Base-by-base conservation (phyloP, 2,888 invertebrate species). In the Amphipyra tragopoginis region DNA sequence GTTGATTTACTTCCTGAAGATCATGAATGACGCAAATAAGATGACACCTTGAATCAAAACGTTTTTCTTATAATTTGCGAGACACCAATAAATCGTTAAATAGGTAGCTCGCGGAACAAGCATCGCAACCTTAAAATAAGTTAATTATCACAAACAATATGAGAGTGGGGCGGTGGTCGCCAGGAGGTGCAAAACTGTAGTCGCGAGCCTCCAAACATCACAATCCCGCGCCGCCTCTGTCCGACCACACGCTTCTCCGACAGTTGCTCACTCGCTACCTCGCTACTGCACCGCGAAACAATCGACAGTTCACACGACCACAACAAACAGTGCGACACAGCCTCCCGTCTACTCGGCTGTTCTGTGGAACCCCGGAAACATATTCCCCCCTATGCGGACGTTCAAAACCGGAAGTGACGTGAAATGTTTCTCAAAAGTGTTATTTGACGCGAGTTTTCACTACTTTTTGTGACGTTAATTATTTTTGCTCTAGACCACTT, bases 401-500 rank as follows among this genome's bases (percentile, higher is more conserved):
- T 76, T 78, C 73, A 83, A 86, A 85, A 86, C 80, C 53, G 72
- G 71, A 72, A 88, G 92, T 92, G 91, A 75, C 85, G 88, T 90
- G 91, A 88, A 85, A 92, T 91, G 93, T 84, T 90, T 84, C 55
- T 75, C 70, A 75, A 83, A 82, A 88, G 92, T 93, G 92, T 83
- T 88, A 84, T 89, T 89, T 92, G 89, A 91, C 84, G 84, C 78
- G 72, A 82, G 86, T 85, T 83, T 84, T 65, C 63, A 73, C 51
- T 69, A 72, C 75, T 79, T 72, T 84, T 87, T 86, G 88, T 90
- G 89, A 88, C 81, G 76, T 68, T 77, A 66, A 64, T 77, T 62
- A 79, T 74, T 67, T 65, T 63, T 53, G 60, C 57, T 63, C 39
- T 36, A 54, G 39, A 50, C 33, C 3, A 21, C 15, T 67, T 64